phyloP scores from a whole-genome alignment of 23 tunicate species.

The Ciona savignyi region DNA sequence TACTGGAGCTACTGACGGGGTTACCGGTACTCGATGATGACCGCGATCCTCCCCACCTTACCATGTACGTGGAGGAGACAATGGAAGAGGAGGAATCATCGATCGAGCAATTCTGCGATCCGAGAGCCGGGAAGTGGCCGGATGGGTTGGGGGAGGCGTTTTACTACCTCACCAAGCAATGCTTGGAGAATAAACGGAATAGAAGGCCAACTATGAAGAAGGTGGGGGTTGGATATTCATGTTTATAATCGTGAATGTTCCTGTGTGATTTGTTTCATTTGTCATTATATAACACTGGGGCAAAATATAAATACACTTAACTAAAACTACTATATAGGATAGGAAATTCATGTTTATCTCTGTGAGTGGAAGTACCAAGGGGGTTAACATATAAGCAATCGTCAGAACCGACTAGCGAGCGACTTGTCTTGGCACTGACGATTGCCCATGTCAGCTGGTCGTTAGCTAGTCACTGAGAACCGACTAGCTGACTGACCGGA shows the following conservation, averaged over 20 bases:
- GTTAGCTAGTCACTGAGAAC: background rate
- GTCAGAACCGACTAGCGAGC: background rate
- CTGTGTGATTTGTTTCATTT: background rate
- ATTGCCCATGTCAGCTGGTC: background rate
- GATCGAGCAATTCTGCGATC: slow-evolving; percentile 40
- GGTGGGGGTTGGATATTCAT: slow-evolving; percentile 42
- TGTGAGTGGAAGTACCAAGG: too few relatives aligned
- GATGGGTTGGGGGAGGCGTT: slow-evolving; percentile 25
- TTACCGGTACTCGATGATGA: slow-evolving; percentile 40
- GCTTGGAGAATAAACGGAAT: slow-evolving; percentile 43
- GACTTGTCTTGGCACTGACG: background rate
- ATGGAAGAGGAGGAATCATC: slow-evolving; percentile 41
- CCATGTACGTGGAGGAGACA: slow-evolving; percentile 46
- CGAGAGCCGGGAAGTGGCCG: slow-evolving; percentile 54
- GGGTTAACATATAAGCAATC: too few relatives aligned
- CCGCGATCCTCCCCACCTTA: slow-evolving; percentile 50
- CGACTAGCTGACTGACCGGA: background rate
- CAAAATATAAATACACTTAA: too few relatives aligned
- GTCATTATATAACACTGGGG: too few relatives aligned
- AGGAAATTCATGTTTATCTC: too few relatives aligned
- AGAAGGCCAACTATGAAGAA: slow-evolving; percentile 64
- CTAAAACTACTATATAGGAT: too few relatives aligned
- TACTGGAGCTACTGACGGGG: slow-evolving; percentile 77
- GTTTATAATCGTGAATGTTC: too few relatives aligned
- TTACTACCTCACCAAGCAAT: slow-evolving; percentile 36